A percentile compares a stretch with the other conserved stretches of the same genome.
Evolutionary conservation across 2,888 invertebrate genomes (phyloP).

Genomic region (Metacarcinus magister): DNA sequence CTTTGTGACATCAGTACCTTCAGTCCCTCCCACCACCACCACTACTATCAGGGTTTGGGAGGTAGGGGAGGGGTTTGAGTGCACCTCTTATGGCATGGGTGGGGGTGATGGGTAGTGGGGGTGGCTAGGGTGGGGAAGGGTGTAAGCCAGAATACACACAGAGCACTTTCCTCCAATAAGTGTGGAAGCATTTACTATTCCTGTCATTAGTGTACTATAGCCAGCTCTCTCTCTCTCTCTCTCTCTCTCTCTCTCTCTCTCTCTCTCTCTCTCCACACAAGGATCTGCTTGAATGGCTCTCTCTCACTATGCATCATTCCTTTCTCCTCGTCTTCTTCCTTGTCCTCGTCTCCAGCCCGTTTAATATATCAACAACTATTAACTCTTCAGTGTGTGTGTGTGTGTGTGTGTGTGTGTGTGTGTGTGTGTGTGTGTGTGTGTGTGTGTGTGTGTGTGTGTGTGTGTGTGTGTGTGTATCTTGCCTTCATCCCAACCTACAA

Average conservation of each 20-base stretch:
- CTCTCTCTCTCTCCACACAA: neutral
- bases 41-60: neutral
- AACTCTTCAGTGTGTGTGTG: too few relatives aligned
- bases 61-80: neutral
- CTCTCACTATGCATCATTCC: too few relatives aligned
- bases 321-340: too few relatives aligned
- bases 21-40: neutral
- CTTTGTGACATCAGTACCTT: neutral
- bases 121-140: neutral
- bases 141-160: neutral
- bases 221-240: too few relatives aligned
- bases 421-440: too few relatives aligned
- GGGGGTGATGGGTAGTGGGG: neutral
- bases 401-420: too few relatives aligned
- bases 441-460: constrained; percentile 8
- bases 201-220: too few relatives aligned
- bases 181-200: too few relatives aligned
- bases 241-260: neutral
- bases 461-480: neutral
- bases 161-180: neutral
- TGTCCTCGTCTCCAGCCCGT: too few relatives aligned
- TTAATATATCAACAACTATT: too few relatives aligned
- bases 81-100: neutral
- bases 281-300: too few relatives aligned
- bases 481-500: neutral